A percentile compares a stretch with the other conserved stretches of the same genome.
Conservation (phyloP, 2,797 vertebrate genomes). For the Telmatherina bonti region DNA sequence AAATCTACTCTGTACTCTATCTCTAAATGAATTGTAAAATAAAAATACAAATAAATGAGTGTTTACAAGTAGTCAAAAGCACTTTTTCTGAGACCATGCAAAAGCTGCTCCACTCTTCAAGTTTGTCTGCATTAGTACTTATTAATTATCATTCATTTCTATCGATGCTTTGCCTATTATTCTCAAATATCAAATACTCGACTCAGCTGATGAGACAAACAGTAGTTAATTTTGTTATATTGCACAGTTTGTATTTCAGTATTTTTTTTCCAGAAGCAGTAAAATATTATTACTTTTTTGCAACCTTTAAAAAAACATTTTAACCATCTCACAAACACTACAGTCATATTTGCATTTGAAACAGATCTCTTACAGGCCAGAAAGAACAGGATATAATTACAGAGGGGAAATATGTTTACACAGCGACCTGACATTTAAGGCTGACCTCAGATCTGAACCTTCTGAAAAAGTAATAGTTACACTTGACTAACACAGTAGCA, state of each 20-base stretch:
- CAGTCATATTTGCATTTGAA: not conserved
- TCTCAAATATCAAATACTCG: not conserved
- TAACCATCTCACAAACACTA: not conserved
- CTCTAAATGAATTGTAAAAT: no score
- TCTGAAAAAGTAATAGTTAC: not conserved
- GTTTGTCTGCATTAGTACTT: no score
- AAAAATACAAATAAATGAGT: no score
- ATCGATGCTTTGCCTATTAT: not conserved
- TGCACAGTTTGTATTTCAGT: not conserved
- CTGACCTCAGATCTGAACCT: not conserved
- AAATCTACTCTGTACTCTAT: no score
- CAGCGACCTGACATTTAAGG: not conserved
- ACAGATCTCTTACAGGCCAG: not conserved
- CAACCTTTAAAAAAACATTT: no score
- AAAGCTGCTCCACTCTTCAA: no score
- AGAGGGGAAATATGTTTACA: not conserved
- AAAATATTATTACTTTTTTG: no score
- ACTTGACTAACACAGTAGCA: not conserved
- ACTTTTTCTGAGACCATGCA: no score
- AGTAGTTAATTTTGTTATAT: not conserved
- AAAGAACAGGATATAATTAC: conserved; percentile 6
- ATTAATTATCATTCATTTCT: no score
- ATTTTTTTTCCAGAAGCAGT: not conserved
- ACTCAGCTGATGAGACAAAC: no score
- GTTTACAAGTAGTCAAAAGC: no score